These are phyloP conservation scores for Tetragonula clypearis DNA, from an alignment of 1,140 invertebrate species.

Conservation along the genomic window DNA sequence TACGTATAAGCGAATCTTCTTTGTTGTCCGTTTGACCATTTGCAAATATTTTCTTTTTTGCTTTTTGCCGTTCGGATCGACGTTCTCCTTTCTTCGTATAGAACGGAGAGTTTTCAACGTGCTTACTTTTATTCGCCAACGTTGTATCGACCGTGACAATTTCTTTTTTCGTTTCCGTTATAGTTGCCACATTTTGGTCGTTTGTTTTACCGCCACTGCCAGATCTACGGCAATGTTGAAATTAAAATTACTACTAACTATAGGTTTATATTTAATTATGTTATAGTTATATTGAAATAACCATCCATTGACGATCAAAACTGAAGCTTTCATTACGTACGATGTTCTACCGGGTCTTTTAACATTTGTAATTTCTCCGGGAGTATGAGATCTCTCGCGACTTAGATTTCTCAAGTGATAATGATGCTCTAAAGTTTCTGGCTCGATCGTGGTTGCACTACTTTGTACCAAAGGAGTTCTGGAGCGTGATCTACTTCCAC, in stretches of 20 bases:
- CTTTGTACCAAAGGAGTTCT: slow-evolving; percentile 74
- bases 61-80: slow-evolving; percentile 75
- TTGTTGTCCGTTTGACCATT: slow-evolving; percentile 74
- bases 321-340: slow-evolving; percentile 50
- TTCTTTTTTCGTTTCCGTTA: slow-evolving; percentile 60
- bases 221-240: slow-evolving; percentile 48
- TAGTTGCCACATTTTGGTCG: slow-evolving; percentile 71
- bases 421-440: slow-evolving; percentile 71
- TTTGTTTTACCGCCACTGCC: slow-evolving; percentile 58
- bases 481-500: slow-evolving; percentile 77
- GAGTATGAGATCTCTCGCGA: slow-evolving; percentile 76
- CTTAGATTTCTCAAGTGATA: slow-evolving; percentile 75
- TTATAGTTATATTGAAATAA: too few relatives aligned
- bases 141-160: slow-evolving; percentile 21
- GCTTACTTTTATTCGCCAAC: slow-evolving; percentile 48
- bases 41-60: slow-evolving; percentile 71
- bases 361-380: slow-evolving; percentile 72
- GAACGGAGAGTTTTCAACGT: slow-evolving; percentile 59
- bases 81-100: slow-evolving; percentile 68
- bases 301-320: too few relatives aligned
- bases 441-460: slow-evolving; percentile 50
- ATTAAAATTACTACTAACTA: not conserved
- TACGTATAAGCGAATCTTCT: slow-evolving; percentile 54
- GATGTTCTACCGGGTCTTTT: slow-evolving; percentile 69
- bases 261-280: not conserved